Percentiles rank a stretch among this genome's conserved stretches.
Evolutionary conservation across 2,888 invertebrate genomes (phyloP).

Genomic region (Cheilosia vernalis): DNA sequence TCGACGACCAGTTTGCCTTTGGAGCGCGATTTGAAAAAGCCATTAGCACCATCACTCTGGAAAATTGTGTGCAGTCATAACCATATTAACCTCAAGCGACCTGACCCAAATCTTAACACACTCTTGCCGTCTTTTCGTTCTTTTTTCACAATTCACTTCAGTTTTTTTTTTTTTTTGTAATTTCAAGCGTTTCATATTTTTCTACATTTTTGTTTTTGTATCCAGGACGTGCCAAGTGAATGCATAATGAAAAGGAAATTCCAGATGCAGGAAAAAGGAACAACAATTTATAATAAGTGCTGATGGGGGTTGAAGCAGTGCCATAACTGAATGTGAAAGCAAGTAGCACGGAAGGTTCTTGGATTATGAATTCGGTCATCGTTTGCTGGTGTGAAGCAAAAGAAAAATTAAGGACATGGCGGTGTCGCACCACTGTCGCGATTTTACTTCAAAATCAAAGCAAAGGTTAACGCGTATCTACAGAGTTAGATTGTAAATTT

Average conservation of each 20-base stretch:
- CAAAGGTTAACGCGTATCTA: slow-evolving; percentile 53
- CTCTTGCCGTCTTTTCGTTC: slow-evolving; percentile 54
- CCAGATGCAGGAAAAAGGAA: slow-evolving; percentile 57
- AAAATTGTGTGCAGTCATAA: slow-evolving; percentile 73
- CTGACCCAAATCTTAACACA: slow-evolving; percentile 71
- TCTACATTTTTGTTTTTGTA: slow-evolving; percentile 31
- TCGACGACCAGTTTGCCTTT: slow-evolving; percentile 36
- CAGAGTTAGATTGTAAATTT: slow-evolving; percentile 42
- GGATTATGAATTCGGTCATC: slow-evolving; percentile 59
- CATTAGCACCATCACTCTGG: slow-evolving; percentile 67
- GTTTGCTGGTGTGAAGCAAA: slow-evolving; percentile 33
- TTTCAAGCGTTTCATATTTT: slow-evolving; percentile 58
- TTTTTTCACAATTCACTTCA: slow-evolving; percentile 55
- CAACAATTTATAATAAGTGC: slow-evolving; percentile 61
- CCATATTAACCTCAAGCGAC: slow-evolving; percentile 72
- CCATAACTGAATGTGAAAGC: slow-evolving; percentile 43
- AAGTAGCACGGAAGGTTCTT: slow-evolving; percentile 43
- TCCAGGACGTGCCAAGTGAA: slow-evolving; percentile 67
- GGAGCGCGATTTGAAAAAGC: slow-evolving; percentile 57
- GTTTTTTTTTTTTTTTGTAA: slow-evolving; percentile 43
- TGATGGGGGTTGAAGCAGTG: slow-evolving; percentile 32
- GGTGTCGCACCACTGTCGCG: slow-evolving; percentile 54
- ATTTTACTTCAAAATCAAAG: slow-evolving; percentile 42
- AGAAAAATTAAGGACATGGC: slow-evolving; percentile 33
- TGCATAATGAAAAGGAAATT: slow-evolving; percentile 69